Evolutionary conservation across 1,140 invertebrate genomes (phyloP), one percentile per base, ranked within the genome.

Genomic region (Episyrphus balteatus): DNA sequence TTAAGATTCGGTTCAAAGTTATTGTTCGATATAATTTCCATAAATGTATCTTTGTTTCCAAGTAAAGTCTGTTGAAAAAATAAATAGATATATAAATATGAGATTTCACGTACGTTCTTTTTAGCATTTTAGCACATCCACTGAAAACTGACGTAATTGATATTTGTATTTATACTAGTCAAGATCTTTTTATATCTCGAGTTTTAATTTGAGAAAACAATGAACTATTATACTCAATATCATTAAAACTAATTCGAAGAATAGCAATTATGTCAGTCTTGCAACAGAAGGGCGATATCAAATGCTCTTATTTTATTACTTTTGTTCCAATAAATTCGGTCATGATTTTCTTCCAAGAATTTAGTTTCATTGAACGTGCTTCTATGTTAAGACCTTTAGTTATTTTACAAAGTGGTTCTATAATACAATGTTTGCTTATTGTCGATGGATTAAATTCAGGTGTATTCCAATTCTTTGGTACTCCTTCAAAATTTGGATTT

Each of bases 281-380:
- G n/a, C n/a, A n/a, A n/a, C n/a, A n/a, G n/a, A n/a, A n/a, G n/a
- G n/a, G n/a, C n/a, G n/a, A n/a, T n/a, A n/a, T n/a, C n/a, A n/a
- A n/a, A n/a, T n/a, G n/a, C n/a, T n/a, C n/a, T n/a, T n/a, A 33
- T 39, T 31, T 31, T 34, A 48, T 62, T 63, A 86, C 80, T 61
- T 80, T 81, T 55, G 84, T 82, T 14, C 83, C 79, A 64, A 94
- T 85, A 46, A 96, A 77, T 59, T 81, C 82, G 53, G 78, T 79
- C 7, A 98, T 80, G 50, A 86, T 79, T 48, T 77, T 81, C 60
- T 83, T 87, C 74, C 86, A 87, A 54, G 79, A 87, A 62, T 95
- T 92, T 61, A 92, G 84, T 68, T 95, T 94, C 49, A 94, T 88
- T 13, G 81, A 81, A 64, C 84, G 85, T 5, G 91, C 92, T 63